Evolutionary conservation across 2,113 vertebrate species (phyloP).

Genomic region (Gymnobelideus leadbeateri): DNA sequence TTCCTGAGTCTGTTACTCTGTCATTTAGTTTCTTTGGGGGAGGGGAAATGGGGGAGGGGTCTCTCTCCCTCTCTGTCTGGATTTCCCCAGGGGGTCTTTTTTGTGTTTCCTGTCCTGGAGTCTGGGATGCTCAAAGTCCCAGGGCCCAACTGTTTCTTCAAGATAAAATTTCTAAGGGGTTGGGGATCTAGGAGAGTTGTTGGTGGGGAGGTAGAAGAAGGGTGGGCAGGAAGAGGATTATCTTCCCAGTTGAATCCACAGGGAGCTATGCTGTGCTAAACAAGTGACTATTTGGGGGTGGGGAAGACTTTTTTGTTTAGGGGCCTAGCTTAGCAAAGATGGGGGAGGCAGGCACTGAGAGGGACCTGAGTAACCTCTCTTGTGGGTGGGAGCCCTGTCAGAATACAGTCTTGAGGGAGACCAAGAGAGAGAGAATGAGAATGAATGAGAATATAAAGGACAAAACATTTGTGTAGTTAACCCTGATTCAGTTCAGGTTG

Average conservation of each 20-base stretch:
- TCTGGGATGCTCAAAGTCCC: neutral
- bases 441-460: neutral
- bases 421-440: neutral
- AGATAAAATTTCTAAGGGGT: neutral
- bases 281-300: neutral
- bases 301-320: neutral
- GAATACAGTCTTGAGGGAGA: neutral
- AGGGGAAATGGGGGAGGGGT: neutral
- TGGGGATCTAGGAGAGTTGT: neutral
- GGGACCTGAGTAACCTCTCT: too few relatives aligned
- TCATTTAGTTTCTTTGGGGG: neutral
- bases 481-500: neutral
- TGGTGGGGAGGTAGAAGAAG: neutral
- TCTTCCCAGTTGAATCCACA: neutral
- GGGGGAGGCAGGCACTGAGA: neutral
- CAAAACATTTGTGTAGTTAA: neutral
- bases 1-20: neutral
- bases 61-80: neutral
- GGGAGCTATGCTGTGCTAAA: neutral
- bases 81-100: neutral
- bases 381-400: neutral
- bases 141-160: neutral
- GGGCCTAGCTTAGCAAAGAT: neutral
- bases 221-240: neutral
- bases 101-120: neutral